Evolutionary conservation across 2,797 vertebrate species (phyloP).

Genomic region (Craterocephalus amniculus): DNA sequence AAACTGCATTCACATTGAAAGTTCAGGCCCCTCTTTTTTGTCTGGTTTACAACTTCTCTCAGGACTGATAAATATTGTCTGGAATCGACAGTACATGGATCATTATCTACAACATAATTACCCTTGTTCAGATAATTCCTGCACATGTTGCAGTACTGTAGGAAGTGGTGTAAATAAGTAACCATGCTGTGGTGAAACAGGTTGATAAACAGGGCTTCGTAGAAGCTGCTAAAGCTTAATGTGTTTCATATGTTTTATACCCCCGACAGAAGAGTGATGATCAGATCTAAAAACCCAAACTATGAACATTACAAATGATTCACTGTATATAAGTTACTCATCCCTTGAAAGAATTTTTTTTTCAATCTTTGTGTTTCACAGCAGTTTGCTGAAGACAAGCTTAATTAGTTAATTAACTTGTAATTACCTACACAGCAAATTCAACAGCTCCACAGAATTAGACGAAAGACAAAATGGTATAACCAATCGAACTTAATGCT

Average conservation of each 20-base stretch:
- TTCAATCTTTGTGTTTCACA: background rate
- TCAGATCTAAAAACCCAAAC: background rate
- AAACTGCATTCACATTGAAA: background rate
- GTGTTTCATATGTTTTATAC: background rate
- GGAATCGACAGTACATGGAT: background rate
- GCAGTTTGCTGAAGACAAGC: background rate
- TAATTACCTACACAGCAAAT: background rate
- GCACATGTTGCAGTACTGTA: constrained; percentile 11
- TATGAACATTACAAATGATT: background rate
- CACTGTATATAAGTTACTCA: background rate
- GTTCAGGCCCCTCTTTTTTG: background rate
- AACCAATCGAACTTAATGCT: background rate
- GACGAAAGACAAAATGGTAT: background rate
- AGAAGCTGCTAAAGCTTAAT: background rate
- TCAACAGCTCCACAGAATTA: background rate
- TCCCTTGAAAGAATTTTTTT: background rate
- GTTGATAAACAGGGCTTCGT: background rate
- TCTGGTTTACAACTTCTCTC: constrained; percentile 15
- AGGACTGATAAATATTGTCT: constrained; percentile 8
- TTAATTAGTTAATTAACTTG: too few species aligned
- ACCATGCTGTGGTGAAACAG: background rate
- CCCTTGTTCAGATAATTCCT: constrained; percentile 21
- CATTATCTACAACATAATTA: constrained; percentile 27
- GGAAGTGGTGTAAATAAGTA: constrained; percentile 54
- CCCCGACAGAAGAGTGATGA: background rate